Evolutionary conservation across 2,888 invertebrate species (phyloP), one percentile per base, ranked within the genome.

Genomic region (Microplitis manilae): DNA sequence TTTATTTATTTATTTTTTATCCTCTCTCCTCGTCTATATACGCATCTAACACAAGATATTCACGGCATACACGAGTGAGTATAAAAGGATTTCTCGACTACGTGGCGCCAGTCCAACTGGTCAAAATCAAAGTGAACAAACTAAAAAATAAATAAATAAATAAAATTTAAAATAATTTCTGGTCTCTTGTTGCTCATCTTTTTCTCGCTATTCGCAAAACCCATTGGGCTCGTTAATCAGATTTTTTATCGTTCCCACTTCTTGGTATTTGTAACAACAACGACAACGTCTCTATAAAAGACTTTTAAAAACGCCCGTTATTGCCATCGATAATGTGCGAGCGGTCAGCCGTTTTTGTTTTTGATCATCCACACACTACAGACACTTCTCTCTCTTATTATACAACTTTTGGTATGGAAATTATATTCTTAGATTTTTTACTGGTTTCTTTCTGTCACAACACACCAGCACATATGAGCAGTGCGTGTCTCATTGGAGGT

Each of bases 171-270:
- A 65, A 9, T 20, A 38, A 39, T 61, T 75, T 76, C 70, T 68
- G 73, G 71, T 70, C 9, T n/a, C 17, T 38, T 61, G 59, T 41
- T 17, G 9, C 59, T 60, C 30, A 30, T 30, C 30, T 20, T 61
- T 38, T 61, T 8, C 41, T 68, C n/a, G 13, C 17, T 9, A 15
- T 62, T 75, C 20, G 62, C 70, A 75, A 73, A 72, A 73, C 65
- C 62, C 73, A 59, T 59, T 75, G 75, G 77, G 68, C 69, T 69
- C 81, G 81, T 83, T 83, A 83, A 83, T 83, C 82, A 75, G 38
- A 65, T 76, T 68, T 75, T 74, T 59, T 67, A 50, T 70, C 72
- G 59, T 50, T 61, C 73, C 15, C 30, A 61, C 38, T 73, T 61
- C 38, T 68, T 17, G 7, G 50, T 39, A 73, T 64, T 38, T 61